phyloP scores from a whole-genome alignment of 2,113 vertebrate species.

The Rhodinocichla rosea region DNA sequence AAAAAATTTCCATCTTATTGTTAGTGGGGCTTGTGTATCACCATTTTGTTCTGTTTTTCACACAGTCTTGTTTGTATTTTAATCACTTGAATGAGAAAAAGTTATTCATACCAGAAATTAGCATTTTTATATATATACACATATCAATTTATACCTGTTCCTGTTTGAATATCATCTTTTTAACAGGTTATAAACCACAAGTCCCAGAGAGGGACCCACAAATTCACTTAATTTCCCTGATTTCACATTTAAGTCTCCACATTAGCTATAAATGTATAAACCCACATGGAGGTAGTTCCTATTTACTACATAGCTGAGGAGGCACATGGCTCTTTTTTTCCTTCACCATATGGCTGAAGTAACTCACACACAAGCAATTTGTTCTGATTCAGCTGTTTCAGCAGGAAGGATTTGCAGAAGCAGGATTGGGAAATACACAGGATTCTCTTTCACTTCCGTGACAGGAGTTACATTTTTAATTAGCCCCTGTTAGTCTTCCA shows the following conservation, averaged over 20 bases:
- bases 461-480: constrained; percentile 54
- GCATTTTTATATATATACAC: not conserved
- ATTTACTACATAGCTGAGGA: constrained; percentile 16
- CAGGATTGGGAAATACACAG: constrained; percentile 35
- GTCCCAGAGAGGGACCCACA: not conserved
- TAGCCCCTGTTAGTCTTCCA: not conserved
- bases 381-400: constrained; percentile 58
- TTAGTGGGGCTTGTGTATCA: not conserved
- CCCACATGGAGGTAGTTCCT: constrained; percentile 9
- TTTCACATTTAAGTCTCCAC: not conserved
- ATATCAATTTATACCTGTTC: not conserved
- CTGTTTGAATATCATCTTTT: not conserved
- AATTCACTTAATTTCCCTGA: not conserved
- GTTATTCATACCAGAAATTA: not conserved
- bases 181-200: not conserved
- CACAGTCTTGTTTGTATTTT: not conserved
- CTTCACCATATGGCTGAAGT: constrained; percentile 29
- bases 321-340: not conserved
- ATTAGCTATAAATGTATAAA: constrained; percentile 17
- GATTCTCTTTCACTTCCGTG: constrained; percentile 62
- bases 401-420: constrained; percentile 59
- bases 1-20: not conserved
- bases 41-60: not conserved
- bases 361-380: constrained; percentile 22
- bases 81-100: not conserved